A percentile compares a stretch with the other conserved stretches of the same genome.
Evolutionary conservation across 1,140 invertebrate genomes (phyloP).

Genomic region (Patella vulgata): DNA sequence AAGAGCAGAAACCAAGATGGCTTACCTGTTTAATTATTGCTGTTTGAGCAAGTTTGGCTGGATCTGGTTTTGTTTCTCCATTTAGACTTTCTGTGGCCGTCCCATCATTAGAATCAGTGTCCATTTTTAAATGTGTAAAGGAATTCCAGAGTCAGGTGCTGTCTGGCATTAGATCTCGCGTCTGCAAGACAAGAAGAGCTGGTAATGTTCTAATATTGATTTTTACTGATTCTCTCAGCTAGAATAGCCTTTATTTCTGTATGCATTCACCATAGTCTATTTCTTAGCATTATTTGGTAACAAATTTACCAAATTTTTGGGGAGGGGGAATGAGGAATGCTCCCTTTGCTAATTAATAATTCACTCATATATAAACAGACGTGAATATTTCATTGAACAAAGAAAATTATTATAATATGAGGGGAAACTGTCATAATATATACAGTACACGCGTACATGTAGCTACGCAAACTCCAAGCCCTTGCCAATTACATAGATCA

Average conservation of each 20-base stretch:
- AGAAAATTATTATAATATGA: conserved; percentile 28
- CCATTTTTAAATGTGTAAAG: conserved; percentile 45
- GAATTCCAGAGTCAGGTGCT: conserved; percentile 15
- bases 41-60: conserved; percentile 61
- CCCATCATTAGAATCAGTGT: conserved; percentile 61
- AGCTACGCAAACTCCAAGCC: neutral
- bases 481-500: conserved; percentile 2
- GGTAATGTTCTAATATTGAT: conserved; percentile 19
- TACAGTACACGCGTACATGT: neutral
- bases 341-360: conserved; percentile 29
- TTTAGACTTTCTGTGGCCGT: conserved; percentile 55
- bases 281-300: too few relatives aligned
- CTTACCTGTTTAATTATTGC: conserved; percentile 67
- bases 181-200: conserved; percentile 9
- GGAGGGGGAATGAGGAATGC: too few relatives aligned
- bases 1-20: conserved; percentile 1
- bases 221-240: conserved; percentile 11
- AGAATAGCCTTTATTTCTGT: too few relatives aligned
- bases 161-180: conserved; percentile 26
- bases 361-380: conserved; percentile 18
- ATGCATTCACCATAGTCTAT: too few relatives aligned
- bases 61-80: conserved; percentile 62
- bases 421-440: conserved; percentile 11
- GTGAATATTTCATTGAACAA: conserved; percentile 32
- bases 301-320: too few relatives aligned